Evolutionary conservation across 2,797 vertebrate species (phyloP).

Genomic region (Ctenosaura bakeri): DNA sequence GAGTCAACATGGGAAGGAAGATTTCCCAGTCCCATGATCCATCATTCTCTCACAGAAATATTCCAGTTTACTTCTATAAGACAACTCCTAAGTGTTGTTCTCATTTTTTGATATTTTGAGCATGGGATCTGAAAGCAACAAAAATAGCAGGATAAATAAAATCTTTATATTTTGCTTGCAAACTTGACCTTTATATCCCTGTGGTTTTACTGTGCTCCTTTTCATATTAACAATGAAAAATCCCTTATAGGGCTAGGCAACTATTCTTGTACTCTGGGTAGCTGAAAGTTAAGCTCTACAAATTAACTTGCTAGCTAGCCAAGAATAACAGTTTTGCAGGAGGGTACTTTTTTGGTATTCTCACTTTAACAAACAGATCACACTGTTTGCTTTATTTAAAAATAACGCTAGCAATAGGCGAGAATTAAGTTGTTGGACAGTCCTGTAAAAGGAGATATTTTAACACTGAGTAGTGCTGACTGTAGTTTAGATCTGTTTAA

Average conservation of each 20-base stretch:
- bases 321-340: slow-evolving; percentile 39
- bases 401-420: background rate
- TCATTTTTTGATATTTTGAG: slow-evolving; percentile 31
- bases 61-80: slow-evolving; percentile 10
- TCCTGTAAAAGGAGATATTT: slow-evolving; percentile 22
- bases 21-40: background rate
- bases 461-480: background rate
- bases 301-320: slow-evolving; percentile 50
- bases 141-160: slow-evolving; percentile 44
- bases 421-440: slow-evolving; percentile 40
- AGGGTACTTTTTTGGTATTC: slow-evolving; percentile 40
- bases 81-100: background rate
- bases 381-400: slow-evolving; percentile 45
- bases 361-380: slow-evolving; percentile 45
- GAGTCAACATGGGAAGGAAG: background rate
- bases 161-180: slow-evolving; percentile 36
- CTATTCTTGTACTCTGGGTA: slow-evolving; percentile 35
- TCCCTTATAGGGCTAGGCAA: slow-evolving; percentile 35
- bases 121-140: slow-evolving; percentile 44
- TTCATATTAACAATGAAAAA: slow-evolving; percentile 32
- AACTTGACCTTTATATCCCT: background rate
- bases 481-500: slow-evolving; percentile 9
- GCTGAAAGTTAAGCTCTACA: slow-evolving; percentile 45
- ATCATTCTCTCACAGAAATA: slow-evolving; percentile 12
- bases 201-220: slow-evolving; percentile 38